Conservation (phyloP, 2,113 vertebrate species). For the Onychostoma macrolepis region DNA sequence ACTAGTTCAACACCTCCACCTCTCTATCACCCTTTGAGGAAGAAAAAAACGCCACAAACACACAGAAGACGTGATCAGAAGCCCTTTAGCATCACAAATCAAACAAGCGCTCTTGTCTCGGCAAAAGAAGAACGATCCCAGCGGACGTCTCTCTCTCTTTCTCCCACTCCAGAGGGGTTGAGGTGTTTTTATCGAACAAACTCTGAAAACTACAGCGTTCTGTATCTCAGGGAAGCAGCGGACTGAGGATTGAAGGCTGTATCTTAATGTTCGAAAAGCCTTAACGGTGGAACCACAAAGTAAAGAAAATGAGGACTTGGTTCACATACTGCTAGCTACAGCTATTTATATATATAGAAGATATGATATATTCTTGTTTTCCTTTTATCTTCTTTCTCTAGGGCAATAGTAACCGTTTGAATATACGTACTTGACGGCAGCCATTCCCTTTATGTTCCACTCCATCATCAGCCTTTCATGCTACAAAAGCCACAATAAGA, state of each 20-base stretch:
- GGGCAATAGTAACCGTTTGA: conserved; percentile 73
- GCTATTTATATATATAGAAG: conserved; percentile 76
- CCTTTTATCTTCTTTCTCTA: conserved; percentile 61
- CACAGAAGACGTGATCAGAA: conserved; percentile 39
- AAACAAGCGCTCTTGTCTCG: conserved; percentile 49
- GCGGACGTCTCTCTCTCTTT: conserved; percentile 23
- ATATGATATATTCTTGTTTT: conserved; percentile 71
- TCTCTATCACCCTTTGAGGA: conserved; percentile 56
- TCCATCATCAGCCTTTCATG: conserved; percentile 22
- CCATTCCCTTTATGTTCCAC: conserved; percentile 67
- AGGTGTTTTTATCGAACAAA: conserved; percentile 67
- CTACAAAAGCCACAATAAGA: conserved; percentile 4
- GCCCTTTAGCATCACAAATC: conserved; percentile 53
- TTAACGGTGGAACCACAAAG: conserved; percentile 66
- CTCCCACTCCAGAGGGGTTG: conserved; percentile 36
- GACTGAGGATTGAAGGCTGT: conserved; percentile 76
- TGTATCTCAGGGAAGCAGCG: conserved; percentile 83
- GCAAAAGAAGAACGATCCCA: conserved; percentile 51
- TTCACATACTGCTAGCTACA: conserved; percentile 75
- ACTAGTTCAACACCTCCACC: conserved; percentile 62
- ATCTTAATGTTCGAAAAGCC: conserved; percentile 70
- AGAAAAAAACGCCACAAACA: conserved; percentile 53
- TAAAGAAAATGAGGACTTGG: conserved; percentile 62
- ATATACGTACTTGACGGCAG: conserved; percentile 62
- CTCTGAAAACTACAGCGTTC: conserved; percentile 70